Evolutionary conservation across 1,140 invertebrate species (phyloP), one percentile per base, ranked within the genome.

Genomic region (Drosophila pectinifera): DNA sequence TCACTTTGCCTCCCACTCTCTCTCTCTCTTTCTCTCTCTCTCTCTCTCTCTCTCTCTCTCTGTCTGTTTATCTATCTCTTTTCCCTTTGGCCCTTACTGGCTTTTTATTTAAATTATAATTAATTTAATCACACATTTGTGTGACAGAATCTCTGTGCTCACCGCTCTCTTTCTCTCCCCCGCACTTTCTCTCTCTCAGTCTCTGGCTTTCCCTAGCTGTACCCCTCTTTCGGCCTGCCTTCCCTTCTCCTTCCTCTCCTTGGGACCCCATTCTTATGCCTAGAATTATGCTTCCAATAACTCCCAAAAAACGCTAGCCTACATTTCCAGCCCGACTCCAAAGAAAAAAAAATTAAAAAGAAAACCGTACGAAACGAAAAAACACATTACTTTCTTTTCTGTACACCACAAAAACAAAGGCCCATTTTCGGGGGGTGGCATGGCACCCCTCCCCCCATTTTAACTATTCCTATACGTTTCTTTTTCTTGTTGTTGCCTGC

Each of bases 371-470:
- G 14, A 7, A 36, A 22, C 16, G 38, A 58, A 57, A 28, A 67
- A 65, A 48, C 36, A 39, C 68, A 20, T 18, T 73, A 42, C 57
- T 54, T 62, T 61, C 28, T 53, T 62, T 74, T 75, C 74, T 86
- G 65, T 86, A 86, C 75, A 82, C 78, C 61, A 86, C 63, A 58
- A 86, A 86, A 86, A 63, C 67, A 70, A 70, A 69, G 64, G 31
- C 39, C 43, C 18, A 34, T 43, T 24, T 43, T 36, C 5, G 10
- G 11, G 14, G 28, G 38, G 5, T 39, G 3, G 31, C 2, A 5
- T n/a, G 16, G n/a, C n/a, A n/a, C n/a, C 28, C 10, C 13, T 11
- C 14, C 26, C 16, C 56, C 5, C 39, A 20, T 48, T 58, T 41
- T 16, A 22, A 41, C 34, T 41, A 55, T 39, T 39, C 24, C 20